Conservation (phyloP, 2,888 invertebrate genomes). For the Andrena marginata region DNA sequence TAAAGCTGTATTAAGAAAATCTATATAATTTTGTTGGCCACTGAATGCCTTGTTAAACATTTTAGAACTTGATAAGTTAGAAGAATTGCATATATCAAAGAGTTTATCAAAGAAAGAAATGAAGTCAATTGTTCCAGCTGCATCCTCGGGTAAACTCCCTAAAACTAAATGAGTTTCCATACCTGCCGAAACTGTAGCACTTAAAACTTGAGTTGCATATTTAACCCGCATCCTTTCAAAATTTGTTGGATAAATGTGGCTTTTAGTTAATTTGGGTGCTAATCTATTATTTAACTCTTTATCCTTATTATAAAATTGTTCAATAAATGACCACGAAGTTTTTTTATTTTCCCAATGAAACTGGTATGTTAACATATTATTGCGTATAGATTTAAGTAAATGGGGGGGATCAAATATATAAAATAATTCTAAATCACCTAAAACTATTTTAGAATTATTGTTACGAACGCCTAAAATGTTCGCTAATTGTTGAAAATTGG, state of each 20-base stretch:
- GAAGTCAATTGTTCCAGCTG: not conserved
- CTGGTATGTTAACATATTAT: too few relatives aligned
- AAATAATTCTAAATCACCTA: too few relatives aligned
- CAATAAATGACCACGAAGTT: not conserved
- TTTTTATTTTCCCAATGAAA: not conserved
- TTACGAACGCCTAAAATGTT: not conserved
- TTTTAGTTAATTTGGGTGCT: not conserved
- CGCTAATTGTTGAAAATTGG: not conserved
- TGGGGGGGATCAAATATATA: not conserved
- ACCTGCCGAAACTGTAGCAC: not conserved
- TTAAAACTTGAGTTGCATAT: not conserved
- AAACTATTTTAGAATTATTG: not conserved
- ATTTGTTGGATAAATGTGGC: not conserved
- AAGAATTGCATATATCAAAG: slow-evolving; percentile 4
- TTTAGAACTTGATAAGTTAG: too few relatives aligned
- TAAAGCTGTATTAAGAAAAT: slow-evolving; percentile 1
- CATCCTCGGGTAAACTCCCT: not conserved
- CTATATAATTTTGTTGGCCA: not conserved
- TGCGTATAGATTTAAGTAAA: not conserved
- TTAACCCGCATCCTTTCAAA: not conserved
- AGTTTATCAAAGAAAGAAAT: slow-evolving; percentile 5
- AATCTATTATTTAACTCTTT: not conserved
- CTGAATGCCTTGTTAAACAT: not conserved
- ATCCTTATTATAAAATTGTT: slow-evolving; percentile 9
- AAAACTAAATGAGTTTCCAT: slow-evolving; percentile 1